phyloP scores from a whole-genome alignment of 2,797 vertebrate genomes.

The Acanthiza pusilla region DNA sequence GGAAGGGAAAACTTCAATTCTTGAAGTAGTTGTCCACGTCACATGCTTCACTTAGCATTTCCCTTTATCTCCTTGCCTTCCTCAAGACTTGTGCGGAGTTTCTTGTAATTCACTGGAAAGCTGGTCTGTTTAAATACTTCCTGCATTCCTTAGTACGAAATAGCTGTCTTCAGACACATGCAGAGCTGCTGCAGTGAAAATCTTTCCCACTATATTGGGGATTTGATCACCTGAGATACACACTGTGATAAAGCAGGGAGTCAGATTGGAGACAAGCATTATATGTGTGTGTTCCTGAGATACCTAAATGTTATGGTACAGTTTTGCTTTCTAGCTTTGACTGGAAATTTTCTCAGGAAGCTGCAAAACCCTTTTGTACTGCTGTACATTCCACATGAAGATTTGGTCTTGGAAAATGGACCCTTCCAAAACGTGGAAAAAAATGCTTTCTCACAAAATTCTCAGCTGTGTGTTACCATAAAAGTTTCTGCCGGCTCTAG shows the following conservation, averaged over 20 bases:
- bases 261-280: not conserved
- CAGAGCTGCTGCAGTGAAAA: not conserved
- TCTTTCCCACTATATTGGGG: not conserved
- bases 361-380: not conserved
- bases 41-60: not conserved
- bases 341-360: not conserved
- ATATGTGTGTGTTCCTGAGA: not conserved
- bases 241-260: not conserved
- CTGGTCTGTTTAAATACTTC: slow-evolving; percentile 26
- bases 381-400: not conserved
- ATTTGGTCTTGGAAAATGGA: not conserved
- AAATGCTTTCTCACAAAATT: not conserved
- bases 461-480: not conserved
- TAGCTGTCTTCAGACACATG: not conserved
- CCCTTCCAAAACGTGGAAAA: not conserved
- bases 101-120: slow-evolving; percentile 6
- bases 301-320: not conserved
- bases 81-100: not conserved
- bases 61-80: not conserved
- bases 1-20: not conserved
- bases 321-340: not conserved
- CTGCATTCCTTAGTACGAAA: slow-evolving; percentile 17
- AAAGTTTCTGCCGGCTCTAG: not conserved
- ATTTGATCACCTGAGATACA: not conserved
- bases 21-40: not conserved